These are phyloP conservation scores for Phymanthus crucifer DNA, from an alignment of 92 coral and sea anemone species.

Conservation along the genomic window DNA sequence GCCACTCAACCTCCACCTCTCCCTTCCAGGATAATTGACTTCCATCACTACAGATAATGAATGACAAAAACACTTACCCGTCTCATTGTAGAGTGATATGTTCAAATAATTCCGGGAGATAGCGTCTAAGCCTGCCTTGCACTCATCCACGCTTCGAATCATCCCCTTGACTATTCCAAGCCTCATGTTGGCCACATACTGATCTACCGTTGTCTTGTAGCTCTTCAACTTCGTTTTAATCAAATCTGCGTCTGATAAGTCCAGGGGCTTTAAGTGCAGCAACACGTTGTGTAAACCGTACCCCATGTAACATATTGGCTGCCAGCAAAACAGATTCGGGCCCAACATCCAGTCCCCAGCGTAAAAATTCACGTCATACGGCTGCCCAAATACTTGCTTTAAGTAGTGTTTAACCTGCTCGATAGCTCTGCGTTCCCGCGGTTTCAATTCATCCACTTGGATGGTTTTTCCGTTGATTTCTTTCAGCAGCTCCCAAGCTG, in stretches of 20 bases:
- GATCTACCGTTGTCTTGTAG: conserved; percentile 53
- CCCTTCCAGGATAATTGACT: background rate
- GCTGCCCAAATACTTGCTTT: conserved; percentile 80
- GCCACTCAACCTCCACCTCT: background rate
- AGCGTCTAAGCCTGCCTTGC: conserved; percentile 86
- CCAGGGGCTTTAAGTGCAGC: conserved; percentile 51
- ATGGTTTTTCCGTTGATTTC: conserved; percentile 48
- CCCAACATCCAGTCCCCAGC: conserved; percentile 98
- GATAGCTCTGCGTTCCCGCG: conserved; percentile 84
- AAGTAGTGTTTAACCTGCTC: conserved; percentile 80
- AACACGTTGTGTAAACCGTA: conserved; percentile 60
- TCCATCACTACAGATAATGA: background rate
- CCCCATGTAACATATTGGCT: conserved; percentile 70
- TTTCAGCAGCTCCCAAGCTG: conserved; percentile 53
- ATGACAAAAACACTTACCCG: conserved; percentile 54
- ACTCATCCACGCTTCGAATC: conserved; percentile 83
- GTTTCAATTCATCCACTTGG: conserved; percentile 51
- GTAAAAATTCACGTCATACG: conserved; percentile 84
- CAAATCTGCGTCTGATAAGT: conserved; percentile 48
- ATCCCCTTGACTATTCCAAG: conserved; percentile 82
- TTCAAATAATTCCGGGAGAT: conserved; percentile 79
- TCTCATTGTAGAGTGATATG: conserved; percentile 75
- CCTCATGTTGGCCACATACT: conserved; percentile 82
- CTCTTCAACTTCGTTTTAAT: conserved; percentile 51
- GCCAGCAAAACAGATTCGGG: conserved; percentile 93